A percentile compares a stretch with the other conserved stretches of the same genome.
These are phyloP conservation scores for Cassiopea andromeda DNA, from an alignment of 30 jellyfish, hydroid and myxozoan species.

Conservation along the genomic window DNA sequence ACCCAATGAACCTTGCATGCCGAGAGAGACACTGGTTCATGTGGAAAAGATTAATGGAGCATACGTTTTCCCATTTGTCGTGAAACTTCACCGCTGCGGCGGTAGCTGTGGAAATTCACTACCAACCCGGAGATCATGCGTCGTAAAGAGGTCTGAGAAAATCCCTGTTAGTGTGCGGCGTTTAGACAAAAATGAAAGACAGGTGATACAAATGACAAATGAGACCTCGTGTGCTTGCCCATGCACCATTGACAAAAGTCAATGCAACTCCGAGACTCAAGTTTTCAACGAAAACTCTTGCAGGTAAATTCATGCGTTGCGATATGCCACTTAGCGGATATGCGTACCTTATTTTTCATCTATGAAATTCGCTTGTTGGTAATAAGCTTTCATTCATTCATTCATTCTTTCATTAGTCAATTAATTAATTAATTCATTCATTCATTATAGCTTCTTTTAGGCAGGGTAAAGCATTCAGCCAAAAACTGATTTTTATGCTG, in stretches of 20 bases:
- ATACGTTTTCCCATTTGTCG: constrained; percentile 58
- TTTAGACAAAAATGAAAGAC: neutral
- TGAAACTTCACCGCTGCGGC: constrained; percentile 55
- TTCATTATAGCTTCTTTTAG: no score
- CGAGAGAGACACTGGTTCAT: constrained; percentile 47
- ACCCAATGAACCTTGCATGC: constrained; percentile 26
- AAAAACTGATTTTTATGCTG: no score
- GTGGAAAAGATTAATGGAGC: constrained; percentile 29
- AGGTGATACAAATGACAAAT: constrained; percentile 19
- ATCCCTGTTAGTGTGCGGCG: constrained; percentile 31
- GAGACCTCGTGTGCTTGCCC: constrained; percentile 68
- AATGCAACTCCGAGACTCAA: constrained; percentile 47
- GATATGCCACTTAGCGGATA: neutral
- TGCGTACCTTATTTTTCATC: no score
- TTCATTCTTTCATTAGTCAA: no score
- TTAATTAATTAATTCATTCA: no score
- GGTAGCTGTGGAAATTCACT: constrained; percentile 44
- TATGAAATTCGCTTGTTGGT: no score
- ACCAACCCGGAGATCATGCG: constrained; percentile 42
- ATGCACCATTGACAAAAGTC: constrained; percentile 18
- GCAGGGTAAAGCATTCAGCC: no score
- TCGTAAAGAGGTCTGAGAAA: constrained; percentile 11
- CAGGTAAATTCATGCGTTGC: constrained; percentile 13
- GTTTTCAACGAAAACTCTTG: constrained; percentile 25
- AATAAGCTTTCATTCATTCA: no score